A percentile compares a stretch with the other conserved stretches of the same genome.
These are phyloP conservation scores for Colossoma macropomum DNA, from an alignment of 2,113 vertebrate species.

Conservation along the genomic window DNA sequence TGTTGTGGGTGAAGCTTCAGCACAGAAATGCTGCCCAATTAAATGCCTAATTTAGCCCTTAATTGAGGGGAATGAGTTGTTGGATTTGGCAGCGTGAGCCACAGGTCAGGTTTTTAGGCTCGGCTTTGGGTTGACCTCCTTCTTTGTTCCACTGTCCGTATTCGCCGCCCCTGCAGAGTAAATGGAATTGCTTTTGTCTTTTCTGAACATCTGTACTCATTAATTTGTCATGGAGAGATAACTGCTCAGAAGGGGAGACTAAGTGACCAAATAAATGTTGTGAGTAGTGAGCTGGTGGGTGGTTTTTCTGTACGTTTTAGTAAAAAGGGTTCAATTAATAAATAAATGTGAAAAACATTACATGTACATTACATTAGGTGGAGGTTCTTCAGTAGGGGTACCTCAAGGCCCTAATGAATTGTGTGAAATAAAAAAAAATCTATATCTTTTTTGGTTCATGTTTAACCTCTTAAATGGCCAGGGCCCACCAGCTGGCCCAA, in stretches of 20 bases:
- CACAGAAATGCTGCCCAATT: conserved; percentile 62
- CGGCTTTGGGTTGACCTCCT: conserved; percentile 19
- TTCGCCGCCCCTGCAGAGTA: neutral
- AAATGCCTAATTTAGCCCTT: conserved; percentile 68
- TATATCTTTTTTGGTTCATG: no score
- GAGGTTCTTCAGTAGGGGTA: no score
- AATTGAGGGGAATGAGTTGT: conserved; percentile 64
- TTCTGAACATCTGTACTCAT: neutral
- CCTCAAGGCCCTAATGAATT: no score
- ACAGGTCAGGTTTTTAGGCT: neutral
- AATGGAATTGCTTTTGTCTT: neutral
- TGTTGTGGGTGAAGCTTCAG: conserved; percentile 65
- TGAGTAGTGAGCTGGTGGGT: neutral
- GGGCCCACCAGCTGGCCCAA: no score
- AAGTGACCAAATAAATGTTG: neutral
- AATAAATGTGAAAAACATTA: neutral
- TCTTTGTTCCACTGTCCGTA: conserved; percentile 34
- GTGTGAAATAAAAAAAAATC: no score
- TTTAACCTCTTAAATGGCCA: no score
- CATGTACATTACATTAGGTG: no score
- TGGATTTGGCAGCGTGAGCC: conserved; percentile 54
- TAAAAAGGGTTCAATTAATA: neutral
- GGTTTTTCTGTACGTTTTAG: neutral
- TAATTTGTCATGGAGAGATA: conserved; percentile 3
- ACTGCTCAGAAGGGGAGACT: neutral